These are phyloP conservation scores for Urosaurus nigricauda DNA, from an alignment of 2,797 vertebrate species.

Conservation along the genomic window DNA sequence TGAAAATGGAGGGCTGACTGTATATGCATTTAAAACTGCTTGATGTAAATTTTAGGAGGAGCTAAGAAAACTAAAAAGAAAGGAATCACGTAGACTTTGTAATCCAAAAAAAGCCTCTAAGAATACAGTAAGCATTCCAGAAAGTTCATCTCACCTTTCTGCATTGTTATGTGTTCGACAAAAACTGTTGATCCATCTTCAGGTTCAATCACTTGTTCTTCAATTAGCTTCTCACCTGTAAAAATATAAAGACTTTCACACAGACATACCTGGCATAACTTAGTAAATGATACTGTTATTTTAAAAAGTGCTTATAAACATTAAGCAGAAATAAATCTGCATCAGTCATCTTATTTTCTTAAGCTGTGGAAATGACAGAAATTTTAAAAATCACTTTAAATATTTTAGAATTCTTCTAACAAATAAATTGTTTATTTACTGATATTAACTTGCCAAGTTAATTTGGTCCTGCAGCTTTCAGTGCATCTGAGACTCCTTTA, in stretches of 20 bases:
- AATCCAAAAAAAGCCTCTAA: background rate
- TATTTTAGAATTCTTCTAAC: background rate
- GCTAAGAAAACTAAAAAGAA: background rate
- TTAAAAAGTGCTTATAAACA: too few species aligned
- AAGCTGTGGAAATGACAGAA: background rate
- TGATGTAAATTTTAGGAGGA: slow-evolving; percentile 5
- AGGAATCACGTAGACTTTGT: background rate
- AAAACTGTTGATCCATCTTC: slow-evolving; percentile 85
- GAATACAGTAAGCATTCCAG: background rate
- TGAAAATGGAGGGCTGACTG: too few species aligned
- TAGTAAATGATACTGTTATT: too few species aligned
- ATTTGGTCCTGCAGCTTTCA: too few species aligned
- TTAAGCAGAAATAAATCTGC: too few species aligned
- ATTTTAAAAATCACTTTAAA: slow-evolving; percentile 22
- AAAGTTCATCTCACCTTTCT: slow-evolving; percentile 78
- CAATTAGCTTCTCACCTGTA: slow-evolving; percentile 82
- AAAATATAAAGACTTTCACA: background rate
- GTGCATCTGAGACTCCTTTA: too few species aligned
- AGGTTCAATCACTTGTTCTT: slow-evolving; percentile 83
- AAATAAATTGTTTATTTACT: background rate
- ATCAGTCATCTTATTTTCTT: slow-evolving; percentile 23
- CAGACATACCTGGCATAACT: too few species aligned
- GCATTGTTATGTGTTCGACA: slow-evolving; percentile 82
- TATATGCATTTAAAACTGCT: background rate
- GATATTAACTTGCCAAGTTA: background rate